Evolutionary conservation across 2,888 invertebrate species (phyloP), one percentile per base, ranked within the genome.

Genomic region (Colostygia pectinataria): DNA sequence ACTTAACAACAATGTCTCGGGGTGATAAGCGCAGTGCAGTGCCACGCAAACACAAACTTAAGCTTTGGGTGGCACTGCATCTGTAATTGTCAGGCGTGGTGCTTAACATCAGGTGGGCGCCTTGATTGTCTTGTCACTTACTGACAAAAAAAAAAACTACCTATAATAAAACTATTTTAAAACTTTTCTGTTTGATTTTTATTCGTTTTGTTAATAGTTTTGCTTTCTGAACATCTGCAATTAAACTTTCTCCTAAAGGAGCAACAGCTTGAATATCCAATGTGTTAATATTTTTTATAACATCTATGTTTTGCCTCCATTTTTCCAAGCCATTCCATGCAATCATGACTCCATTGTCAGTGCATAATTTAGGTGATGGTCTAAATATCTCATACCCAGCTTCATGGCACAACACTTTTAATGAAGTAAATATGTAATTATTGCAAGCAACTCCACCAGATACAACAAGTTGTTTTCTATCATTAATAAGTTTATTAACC

Each of bases 301-400:
- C 75, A 55, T 93, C 93, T 53, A 84, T 62, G 12, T 91, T 82
- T 46, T 76, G 80, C 53, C 67, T 81, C 90, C 93, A 94, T 79
- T 94, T 95, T 81, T 99, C 98, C 41, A 98, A 91, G 2, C 98
- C 99, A 90, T 98, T 98, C 98, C 99, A 99, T 20, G 99, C 99
- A 71, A 99, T 97, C 99, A 99, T 99, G 18, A 98, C 93, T 12
- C 99, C 99, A 91, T 99, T 99, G 80, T 99, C 99, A 0, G 97
- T 98, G 77, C 99, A 99, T 27, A 98, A 91, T 66, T 93, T 92
- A 25, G 95, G 94, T 0, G 95, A 93, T 4, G 99, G 98, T 58
- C 95, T 93, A 43, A 93, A 92, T 25, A 97, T 88, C 66, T 88
- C 84, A 71, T 93, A 97, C 8, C 90, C 91, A 67, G 92, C 91